Evolutionary conservation across 2,797 vertebrate species (phyloP).

Genomic region (Anguilla obscura): DNA sequence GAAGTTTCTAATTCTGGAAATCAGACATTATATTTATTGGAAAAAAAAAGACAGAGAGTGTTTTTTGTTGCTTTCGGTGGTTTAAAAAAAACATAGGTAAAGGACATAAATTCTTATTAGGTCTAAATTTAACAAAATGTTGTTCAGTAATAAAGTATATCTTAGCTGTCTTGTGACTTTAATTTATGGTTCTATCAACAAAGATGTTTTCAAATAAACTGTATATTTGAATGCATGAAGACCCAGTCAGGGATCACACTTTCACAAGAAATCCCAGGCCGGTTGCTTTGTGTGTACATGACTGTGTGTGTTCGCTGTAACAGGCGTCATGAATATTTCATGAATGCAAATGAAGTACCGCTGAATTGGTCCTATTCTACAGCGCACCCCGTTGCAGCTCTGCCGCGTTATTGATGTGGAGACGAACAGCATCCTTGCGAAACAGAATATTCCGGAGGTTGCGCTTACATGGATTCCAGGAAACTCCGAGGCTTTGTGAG

Average conservation of each 20-base stretch:
- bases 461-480: background rate
- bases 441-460: conserved; percentile 16
- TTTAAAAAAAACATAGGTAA: background rate
- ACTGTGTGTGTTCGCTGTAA: conserved; percentile 10
- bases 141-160: background rate
- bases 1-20: background rate
- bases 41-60: background rate
- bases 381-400: background rate
- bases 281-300: conserved; percentile 19
- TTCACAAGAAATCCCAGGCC: background rate
- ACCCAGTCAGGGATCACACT: background rate
- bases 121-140: background rate
- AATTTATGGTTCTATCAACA: background rate
- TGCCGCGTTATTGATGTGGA: conserved; percentile 14
- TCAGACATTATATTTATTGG: background rate
- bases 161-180: background rate
- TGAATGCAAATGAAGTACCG: conserved; percentile 20
- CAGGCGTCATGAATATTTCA: conserved; percentile 19
- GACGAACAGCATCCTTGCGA: background rate
- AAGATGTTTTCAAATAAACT: background rate
- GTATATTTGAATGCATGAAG: background rate
- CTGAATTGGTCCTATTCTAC: background rate
- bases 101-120: background rate
- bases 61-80: background rate
- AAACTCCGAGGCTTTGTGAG: conserved; percentile 2